Evolutionary conservation across 2,888 invertebrate species (phyloP), one percentile per base, ranked within the genome.

Genomic region (Drosophila demipolita): DNA sequence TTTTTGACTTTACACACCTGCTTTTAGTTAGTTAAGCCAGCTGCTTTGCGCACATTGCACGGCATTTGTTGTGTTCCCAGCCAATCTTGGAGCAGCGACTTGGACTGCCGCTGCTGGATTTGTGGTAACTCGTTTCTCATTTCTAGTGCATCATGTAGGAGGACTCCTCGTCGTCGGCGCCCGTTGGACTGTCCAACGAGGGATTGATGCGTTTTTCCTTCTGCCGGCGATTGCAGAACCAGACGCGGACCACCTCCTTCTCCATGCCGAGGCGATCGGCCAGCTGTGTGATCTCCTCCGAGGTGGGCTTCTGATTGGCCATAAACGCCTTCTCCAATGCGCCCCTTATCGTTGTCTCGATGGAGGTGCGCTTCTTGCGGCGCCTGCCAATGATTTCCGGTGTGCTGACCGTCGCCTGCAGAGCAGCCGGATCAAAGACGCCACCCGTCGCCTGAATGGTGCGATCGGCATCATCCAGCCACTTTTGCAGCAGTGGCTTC

Each of bases 201-300:
- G 98, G 98, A 94, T 98, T 98, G 92, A 98, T 98, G 85, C 99
- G 95, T 93, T 99, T 99, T 94, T 99, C 98, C 94, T 99, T 99
- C 94, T 99, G 99, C 73, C 99, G 95, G 85, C 99, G 96, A 94
- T 98, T 98, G 94, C 98, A 98, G 94, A 98, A 98, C 98, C 98
- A 98, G 59, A 97, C 97, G 78, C 96, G 94, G 48, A 97, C 97
- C 70, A 99, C 99, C 94, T 99, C 99, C 94, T 99, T 99, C 94
- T 99, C 99, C 98, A 99, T 99, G 91, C 96, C 96, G 66, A 99
- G 95, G 78, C 96, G 96, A 93, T 99, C 98, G 50, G 99, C 99
- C 77, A 99, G 94, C 91, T 97, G 95, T 48, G 97, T 95, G 91
- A 99, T 99, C 94, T 99, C 99, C 93, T 99, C 99, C 72, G 98